Conservation (phyloP, 2,888 invertebrate genomes). For the Chrysolina haemoptera region DNA sequence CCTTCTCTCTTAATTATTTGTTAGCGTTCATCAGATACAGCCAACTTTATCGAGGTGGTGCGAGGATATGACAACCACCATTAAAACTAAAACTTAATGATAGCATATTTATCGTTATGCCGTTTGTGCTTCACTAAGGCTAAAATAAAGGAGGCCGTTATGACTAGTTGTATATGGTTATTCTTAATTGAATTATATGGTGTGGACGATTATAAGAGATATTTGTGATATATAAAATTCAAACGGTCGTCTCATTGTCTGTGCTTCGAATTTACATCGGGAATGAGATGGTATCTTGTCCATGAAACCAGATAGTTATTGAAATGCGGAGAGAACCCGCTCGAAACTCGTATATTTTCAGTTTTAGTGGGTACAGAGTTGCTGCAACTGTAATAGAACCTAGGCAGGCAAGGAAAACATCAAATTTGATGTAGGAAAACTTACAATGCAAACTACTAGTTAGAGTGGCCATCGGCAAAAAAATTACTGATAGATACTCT, state of each 20-base stretch:
- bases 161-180: constrained; percentile 45
- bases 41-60: constrained; percentile 49
- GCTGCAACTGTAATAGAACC: not conserved
- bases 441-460: no score
- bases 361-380: constrained; percentile 13
- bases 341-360: constrained; percentile 3
- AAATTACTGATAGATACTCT: no score
- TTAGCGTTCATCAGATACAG: constrained; percentile 52
- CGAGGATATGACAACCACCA: constrained; percentile 51
- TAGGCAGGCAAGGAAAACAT: not conserved
- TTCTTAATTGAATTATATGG: constrained; percentile 46
- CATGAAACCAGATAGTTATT: constrained; percentile 44
- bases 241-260: constrained; percentile 31
- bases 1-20: constrained; percentile 55
- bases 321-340: constrained; percentile 13
- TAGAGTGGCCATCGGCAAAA: no score
- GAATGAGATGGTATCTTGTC: constrained; percentile 37
- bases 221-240: constrained; percentile 44
- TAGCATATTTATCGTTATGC: constrained; percentile 48
- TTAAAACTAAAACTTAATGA: constrained; percentile 55
- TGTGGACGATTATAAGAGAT: constrained; percentile 34
- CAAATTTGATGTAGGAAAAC: not conserved
- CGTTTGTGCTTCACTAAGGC: constrained; percentile 44
- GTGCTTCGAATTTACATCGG: constrained; percentile 20
- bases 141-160: constrained; percentile 46